A percentile compares a stretch with the other conserved stretches of the same genome.
These are phyloP conservation scores for Spilarctia lutea DNA, from an alignment of 2,888 invertebrate genomes.

Conservation along the genomic window DNA sequence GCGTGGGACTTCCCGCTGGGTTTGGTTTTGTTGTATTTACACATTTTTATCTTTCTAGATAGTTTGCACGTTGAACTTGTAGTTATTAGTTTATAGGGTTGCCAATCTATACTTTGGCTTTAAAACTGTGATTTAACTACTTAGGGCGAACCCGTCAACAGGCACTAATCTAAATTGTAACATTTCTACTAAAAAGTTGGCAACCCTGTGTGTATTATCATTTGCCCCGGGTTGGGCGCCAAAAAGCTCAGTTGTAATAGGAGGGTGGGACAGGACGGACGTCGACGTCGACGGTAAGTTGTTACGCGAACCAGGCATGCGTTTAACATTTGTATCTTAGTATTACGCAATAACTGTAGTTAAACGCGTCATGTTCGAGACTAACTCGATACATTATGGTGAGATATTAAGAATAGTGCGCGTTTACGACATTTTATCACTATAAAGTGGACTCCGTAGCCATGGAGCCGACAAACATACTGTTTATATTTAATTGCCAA, in stretches of 20 bases:
- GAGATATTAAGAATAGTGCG: constrained; percentile 35
- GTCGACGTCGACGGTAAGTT: constrained; percentile 68
- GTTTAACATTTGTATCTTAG: constrained; percentile 56
- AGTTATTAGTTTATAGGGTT: constrained; percentile 51
- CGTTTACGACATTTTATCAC: constrained; percentile 22
- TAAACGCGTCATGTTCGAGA: constrained; percentile 55
- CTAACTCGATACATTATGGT: constrained; percentile 59
- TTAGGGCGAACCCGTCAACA: constrained; percentile 42
- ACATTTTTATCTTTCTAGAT: constrained; percentile 56
- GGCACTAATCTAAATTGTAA: constrained; percentile 52
- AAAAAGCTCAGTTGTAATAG: constrained; percentile 49
- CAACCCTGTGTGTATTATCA: constrained; percentile 64
- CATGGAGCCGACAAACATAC: not conserved
- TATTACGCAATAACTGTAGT: constrained; percentile 45
- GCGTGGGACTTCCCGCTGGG: constrained; percentile 76
- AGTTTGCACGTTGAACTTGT: constrained; percentile 64
- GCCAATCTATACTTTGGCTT: constrained; percentile 51
- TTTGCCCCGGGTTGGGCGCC: constrained; percentile 66
- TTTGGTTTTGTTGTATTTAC: constrained; percentile 56
- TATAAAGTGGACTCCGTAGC: not conserved
- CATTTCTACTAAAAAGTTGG: constrained; percentile 55
- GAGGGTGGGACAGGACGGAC: constrained; percentile 53
- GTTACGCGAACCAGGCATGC: constrained; percentile 60
- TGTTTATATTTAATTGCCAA: constrained; percentile 2
- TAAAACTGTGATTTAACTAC: constrained; percentile 54